Base-by-base conservation (phyloP, 2,888 invertebrate genomes). In the Coleophora flavipennella region DNA sequence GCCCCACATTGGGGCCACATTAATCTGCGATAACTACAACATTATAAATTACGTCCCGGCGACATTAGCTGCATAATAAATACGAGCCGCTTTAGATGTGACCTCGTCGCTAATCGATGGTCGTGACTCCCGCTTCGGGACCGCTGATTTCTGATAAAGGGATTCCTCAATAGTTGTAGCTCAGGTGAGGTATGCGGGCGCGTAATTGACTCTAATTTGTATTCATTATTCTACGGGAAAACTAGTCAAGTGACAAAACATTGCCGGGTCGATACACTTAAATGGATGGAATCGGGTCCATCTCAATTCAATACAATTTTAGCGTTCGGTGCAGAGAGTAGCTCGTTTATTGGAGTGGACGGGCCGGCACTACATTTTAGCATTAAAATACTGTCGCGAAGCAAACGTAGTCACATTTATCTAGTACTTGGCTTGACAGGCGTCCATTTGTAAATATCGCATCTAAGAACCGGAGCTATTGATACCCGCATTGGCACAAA, bases 371-470 rank as follows among this genome's bases (percentile, higher is more conserved):
- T 20, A 20, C 34, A 51, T 59, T 61, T 64, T 57, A 57, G 50
- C 57, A 53, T 58, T 46, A 57, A 62, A 62, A 66, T 64, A 64
- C 57, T 59, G 62, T 62, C 55, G 53, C 47, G 41, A 45, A 43
- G 41, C 36, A 44, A 53, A 51, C 49, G 57, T 47, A 50, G 57
- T 53, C 50, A 50, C 59, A 61, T 63, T 62, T 58, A 39, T 44
- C 40, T 40, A 57, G 61, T 57, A 61, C 57, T 57, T 45, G 46
- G 50, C 63, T 55, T 73, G 76, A 68, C 74, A 70, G 55, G 41
- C 58, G 53, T 64, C 72, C 75, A 76, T 73, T 69, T 65, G 61
- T 65, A 55, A 62, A 59, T 59, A 62, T 62, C 57, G 58, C 53
- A 49, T 54, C 56, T 49, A 57, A 32, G 31, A 41, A 36, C 38